These are phyloP conservation scores for Ateles fusciceps DNA, from an alignment of 2,797 vertebrate species.

Conservation along the genomic window DNA sequence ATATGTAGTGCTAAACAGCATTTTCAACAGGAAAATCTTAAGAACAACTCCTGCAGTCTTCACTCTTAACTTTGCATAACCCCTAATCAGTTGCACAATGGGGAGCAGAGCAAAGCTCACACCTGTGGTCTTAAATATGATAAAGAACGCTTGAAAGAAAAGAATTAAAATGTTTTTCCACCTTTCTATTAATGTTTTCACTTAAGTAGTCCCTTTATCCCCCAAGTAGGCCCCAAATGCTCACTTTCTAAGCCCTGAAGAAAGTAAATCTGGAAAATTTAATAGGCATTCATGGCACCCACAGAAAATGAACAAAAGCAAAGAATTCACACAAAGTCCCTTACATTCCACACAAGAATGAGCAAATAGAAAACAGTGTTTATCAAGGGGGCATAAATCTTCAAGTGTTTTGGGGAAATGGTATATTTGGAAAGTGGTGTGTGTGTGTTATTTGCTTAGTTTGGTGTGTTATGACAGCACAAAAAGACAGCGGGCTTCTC, in stretches of 20 bases:
- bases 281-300: background rate
- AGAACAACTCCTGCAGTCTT: constrained; percentile 39
- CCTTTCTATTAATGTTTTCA: constrained; percentile 45
- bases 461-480: background rate
- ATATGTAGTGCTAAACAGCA: background rate
- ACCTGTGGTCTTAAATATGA: constrained; percentile 59
- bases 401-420: background rate
- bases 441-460: background rate
- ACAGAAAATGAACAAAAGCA: constrained; percentile 50
- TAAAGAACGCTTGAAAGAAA: constrained; percentile 40
- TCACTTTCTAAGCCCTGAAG: constrained; percentile 54
- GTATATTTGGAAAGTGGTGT: background rate
- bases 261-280: constrained; percentile 40
- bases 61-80: constrained; percentile 36
- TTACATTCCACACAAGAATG: background rate
- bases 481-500: background rate
- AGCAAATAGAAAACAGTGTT: background rate
- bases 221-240: background rate
- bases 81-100: constrained; percentile 69
- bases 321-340: background rate
- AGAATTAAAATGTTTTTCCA: constrained; percentile 46
- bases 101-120: constrained; percentile 47
- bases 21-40: constrained; percentile 49
- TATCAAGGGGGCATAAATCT: background rate
- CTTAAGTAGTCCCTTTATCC: background rate